Evolutionary conservation across 2,113 vertebrate genomes (phyloP).

Genomic region (Silurus meridionalis): DNA sequence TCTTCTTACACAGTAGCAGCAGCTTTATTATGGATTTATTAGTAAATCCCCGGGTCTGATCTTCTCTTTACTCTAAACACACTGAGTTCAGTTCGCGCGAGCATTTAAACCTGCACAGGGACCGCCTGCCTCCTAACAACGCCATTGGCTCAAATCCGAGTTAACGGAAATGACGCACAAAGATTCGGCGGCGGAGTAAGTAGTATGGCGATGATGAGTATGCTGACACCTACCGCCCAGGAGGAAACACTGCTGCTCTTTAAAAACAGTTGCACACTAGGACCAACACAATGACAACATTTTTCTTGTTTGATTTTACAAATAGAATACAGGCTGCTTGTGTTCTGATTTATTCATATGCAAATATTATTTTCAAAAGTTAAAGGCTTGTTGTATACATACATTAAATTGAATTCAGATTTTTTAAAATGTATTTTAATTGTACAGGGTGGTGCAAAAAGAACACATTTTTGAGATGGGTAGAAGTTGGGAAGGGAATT

Average conservation of each 20-base stretch:
- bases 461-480: too few relatives aligned
- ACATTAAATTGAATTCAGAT: too few relatives aligned
- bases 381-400: too few relatives aligned
- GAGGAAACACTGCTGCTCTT: neutral
- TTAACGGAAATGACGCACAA: conserved; percentile 9
- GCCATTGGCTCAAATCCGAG: conserved; percentile 21
- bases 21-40: neutral
- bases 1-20: neutral
- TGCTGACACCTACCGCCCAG: conserved; percentile 13
- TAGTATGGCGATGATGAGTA: neutral
- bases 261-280: neutral
- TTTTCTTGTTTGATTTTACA: neutral
- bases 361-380: too few relatives aligned
- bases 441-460: too few relatives aligned
- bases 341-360: neutral
- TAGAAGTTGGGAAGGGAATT: too few relatives aligned
- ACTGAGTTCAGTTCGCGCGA: conserved; percentile 15
- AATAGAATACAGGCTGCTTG: neutral
- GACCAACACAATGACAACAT: neutral
- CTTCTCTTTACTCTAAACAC: neutral
- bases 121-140: conserved; percentile 29
- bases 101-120: conserved; percentile 50
- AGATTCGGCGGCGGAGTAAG: neutral
- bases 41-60: too few relatives aligned
- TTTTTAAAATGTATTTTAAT: too few relatives aligned